Percentiles rank a stretch among this genome's conserved stretches.
Evolutionary conservation across 92 coral and sea anemone species (phyloP).

Genomic region (Bergia sp.): DNA sequence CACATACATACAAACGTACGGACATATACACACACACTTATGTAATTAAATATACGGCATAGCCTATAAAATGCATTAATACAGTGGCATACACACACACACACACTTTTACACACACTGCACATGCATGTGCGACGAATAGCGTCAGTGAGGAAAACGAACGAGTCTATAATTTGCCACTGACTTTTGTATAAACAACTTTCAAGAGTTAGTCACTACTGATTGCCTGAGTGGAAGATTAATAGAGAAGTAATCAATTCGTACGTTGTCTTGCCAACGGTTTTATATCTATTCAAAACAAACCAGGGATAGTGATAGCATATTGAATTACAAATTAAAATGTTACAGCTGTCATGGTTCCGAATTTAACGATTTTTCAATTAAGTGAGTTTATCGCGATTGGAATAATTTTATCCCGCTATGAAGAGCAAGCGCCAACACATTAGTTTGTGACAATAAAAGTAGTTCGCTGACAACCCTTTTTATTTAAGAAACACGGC

Average conservation of each 20-base stretch:
- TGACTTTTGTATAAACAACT: background rate
- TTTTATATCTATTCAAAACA: background rate
- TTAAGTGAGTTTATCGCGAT: background rate
- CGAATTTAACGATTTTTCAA: slow-evolving; percentile 4
- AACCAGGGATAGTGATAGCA: background rate
- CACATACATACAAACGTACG: too few species aligned
- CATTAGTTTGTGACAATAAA: background rate
- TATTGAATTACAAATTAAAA: background rate
- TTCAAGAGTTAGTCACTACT: background rate
- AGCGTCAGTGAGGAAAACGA: background rate
- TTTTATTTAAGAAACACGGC: background rate
- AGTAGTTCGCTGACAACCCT: background rate
- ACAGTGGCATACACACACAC: too few species aligned
- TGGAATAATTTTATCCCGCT: background rate
- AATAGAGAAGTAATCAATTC: background rate
- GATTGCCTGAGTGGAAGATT: background rate
- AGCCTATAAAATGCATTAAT: too few species aligned
- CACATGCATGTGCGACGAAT: background rate
- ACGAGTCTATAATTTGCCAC: background rate
- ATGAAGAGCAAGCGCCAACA: background rate
- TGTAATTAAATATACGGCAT: too few species aligned
- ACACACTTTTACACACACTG: background rate
- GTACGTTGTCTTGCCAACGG: slow-evolving; percentile 7
- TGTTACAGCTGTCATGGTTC: slow-evolving; percentile 7
- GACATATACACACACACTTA: too few species aligned